These are phyloP conservation scores for Anomalospiza imberbis DNA, from an alignment of 2,797 vertebrate genomes.

Conservation along the genomic window DNA sequence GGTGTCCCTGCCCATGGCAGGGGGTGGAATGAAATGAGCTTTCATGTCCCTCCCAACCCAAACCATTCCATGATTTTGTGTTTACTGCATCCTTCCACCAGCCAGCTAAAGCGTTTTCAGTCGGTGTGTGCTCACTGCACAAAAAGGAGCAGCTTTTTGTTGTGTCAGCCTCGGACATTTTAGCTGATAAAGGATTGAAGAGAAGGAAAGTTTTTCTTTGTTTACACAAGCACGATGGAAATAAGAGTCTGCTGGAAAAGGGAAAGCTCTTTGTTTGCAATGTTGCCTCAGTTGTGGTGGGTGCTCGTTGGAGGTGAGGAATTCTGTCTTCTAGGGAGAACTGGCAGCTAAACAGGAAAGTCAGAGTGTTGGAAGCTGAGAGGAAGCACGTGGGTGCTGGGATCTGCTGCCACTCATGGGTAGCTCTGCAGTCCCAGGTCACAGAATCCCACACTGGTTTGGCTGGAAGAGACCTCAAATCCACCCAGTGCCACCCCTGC, in stretches of 20 bases:
- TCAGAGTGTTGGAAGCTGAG: neutral
- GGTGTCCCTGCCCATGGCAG: neutral
- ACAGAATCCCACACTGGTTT: neutral
- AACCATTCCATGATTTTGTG: neutral
- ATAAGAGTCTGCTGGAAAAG: neutral
- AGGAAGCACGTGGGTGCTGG: neutral
- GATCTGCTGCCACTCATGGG: neutral
- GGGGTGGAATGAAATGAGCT: neutral
- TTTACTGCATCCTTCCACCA: neutral
- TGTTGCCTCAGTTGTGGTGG: neutral
- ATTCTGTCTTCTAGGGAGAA: neutral
- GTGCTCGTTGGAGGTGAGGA: neutral
- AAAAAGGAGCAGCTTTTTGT: neutral
- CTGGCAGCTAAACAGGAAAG: neutral
- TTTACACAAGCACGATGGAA: neutral
- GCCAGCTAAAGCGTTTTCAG: no score
- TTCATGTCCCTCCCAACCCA: neutral
- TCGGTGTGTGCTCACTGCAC: rapidly evolving
- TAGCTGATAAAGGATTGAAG: neutral
- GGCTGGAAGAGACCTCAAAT: neutral
- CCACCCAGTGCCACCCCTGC: neutral
- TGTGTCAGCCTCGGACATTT: neutral
- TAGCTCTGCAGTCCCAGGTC: neutral
- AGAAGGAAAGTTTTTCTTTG: neutral
- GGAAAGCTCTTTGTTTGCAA: neutral